Conservation (phyloP, 2,113 vertebrate genomes). For the Chloropsis hardwickii region DNA sequence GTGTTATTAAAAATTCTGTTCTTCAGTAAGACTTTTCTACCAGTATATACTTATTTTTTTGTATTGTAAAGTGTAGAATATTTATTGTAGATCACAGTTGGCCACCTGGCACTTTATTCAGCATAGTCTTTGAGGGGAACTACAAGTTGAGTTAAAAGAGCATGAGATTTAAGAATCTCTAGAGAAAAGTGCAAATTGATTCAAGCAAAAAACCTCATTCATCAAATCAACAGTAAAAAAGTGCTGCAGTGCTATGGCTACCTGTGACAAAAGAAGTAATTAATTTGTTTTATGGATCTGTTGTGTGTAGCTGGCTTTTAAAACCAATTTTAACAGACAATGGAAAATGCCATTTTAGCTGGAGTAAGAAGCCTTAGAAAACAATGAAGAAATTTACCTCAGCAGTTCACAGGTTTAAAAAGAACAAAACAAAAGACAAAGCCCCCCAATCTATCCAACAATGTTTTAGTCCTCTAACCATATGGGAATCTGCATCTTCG, state of each 20-base stretch:
- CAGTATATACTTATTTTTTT: background rate
- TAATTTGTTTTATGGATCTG: background rate
- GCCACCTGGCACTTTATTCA: background rate
- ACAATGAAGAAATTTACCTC: background rate
- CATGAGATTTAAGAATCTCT: background rate
- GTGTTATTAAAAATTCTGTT: background rate
- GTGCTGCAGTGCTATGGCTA: background rate
- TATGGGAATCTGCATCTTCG: background rate
- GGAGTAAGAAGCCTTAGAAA: background rate
- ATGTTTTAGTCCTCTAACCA: background rate
- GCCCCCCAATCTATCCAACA: rapidly evolving
- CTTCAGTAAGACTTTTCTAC: background rate
- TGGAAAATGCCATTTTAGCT: background rate
- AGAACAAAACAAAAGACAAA: background rate
- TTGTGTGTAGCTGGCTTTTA: background rate
- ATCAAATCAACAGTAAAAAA: background rate
- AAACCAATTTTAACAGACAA: background rate
- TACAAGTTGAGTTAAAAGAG: background rate
- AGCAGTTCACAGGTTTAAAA: background rate
- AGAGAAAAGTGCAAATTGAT: background rate
- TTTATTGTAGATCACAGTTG: background rate
- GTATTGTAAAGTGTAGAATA: background rate
- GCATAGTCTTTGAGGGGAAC: background rate
- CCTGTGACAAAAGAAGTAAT: background rate
- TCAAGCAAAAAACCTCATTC: background rate